A percentile compares a stretch with the other conserved stretches of the same genome.
phyloP scores from a whole-genome alignment of 2,888 invertebrate genomes.

The Ptycholaimellus sp. region DNA sequence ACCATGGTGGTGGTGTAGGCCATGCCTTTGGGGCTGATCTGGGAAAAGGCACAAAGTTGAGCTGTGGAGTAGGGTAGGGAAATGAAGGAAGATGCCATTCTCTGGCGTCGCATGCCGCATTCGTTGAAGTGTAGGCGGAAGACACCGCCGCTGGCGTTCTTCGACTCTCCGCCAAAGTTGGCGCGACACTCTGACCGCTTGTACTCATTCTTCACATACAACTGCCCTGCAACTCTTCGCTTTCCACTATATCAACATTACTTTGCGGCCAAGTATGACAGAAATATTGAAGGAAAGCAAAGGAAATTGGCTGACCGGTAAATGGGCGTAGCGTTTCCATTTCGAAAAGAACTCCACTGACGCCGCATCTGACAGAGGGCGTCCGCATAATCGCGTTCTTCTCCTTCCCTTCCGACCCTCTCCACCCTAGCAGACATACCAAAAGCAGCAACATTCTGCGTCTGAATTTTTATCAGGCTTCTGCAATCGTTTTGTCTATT shows the following conservation, averaged over 20 bases:
- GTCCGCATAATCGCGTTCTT: neutral
- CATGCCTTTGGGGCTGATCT: conserved; percentile 8
- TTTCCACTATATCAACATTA: too few species aligned
- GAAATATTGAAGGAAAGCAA: too few species aligned
- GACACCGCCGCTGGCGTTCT: conserved; percentile 1
- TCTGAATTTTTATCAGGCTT: too few species aligned
- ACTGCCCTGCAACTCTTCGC: neutral
- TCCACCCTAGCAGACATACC: too few species aligned
- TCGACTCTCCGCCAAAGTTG: conserved; percentile 1
- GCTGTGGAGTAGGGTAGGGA: neutral
- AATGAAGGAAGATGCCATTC: conserved; percentile 3
- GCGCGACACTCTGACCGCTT: too few species aligned
- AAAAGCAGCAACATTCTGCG: too few species aligned
- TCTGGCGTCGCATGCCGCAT: conserved; percentile 7
- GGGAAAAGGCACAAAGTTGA: neutral
- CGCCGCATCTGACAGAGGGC: conserved; percentile 3
- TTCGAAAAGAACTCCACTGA: conserved; percentile 4
- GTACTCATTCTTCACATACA: conserved; percentile 2
- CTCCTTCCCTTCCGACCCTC: too few species aligned
- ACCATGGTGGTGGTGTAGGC: conserved; percentile 5
- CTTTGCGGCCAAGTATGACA: too few species aligned
- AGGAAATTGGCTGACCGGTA: conserved; percentile 5
- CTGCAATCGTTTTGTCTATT: too few species aligned
- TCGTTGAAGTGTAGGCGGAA: conserved; percentile 6
- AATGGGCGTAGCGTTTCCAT: conserved; percentile 7